Evolutionary conservation across 2,113 vertebrate genomes (phyloP), one percentile per base, ranked within the genome.

Genomic region (Edolisoma coerulescens): DNA sequence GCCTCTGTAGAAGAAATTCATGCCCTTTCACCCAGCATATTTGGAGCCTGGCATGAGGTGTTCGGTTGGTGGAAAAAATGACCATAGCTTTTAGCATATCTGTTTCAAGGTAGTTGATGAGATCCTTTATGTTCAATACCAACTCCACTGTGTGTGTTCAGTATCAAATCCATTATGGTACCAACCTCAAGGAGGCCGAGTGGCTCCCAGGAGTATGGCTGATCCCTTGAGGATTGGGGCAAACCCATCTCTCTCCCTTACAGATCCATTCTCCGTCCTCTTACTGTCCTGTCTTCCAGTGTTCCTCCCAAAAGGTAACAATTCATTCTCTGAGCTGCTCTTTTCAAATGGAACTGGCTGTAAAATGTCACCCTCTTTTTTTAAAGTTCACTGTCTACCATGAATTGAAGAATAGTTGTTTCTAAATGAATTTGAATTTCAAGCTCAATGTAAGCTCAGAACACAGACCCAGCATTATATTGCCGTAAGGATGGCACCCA

Each of bases 351-450:
- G 44, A 84, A 41, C 37, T 83, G 77, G 50, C 89, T 89, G 60
- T 30, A 69, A 91, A 92, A 90, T 56, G 20, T 68, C 76, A 32
- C 47, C 23, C 5, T 64, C 4, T 50, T 32, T 82, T 69, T 82
- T 44, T 3, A 45, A 76, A 54, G 63, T 87, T 86, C 63, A 33
- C 56, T 47, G n/a, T 85, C 75, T 90, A 54, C n/a, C 56, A 76
- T 60, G 69, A 86, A 56, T 27, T 78, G 81, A 71, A 78, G 44
- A 93, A 84, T 42, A 84, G 76, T 35, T 53, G 41, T 79, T 89
- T 93, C 78, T 82, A 79, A 89, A 91, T 90, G 60, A 92, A 91
- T 96, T 80, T 96, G 74, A 87, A 93, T 57, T 47, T 80, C 53
- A 74, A 65, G 50, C 52, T 75, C 42, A 78, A 11, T 39, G 42